Percentiles rank a stretch among this genome's conserved stretches.
Conservation (phyloP, 2,113 vertebrate genomes). For the Oreocharis arfaki region DNA sequence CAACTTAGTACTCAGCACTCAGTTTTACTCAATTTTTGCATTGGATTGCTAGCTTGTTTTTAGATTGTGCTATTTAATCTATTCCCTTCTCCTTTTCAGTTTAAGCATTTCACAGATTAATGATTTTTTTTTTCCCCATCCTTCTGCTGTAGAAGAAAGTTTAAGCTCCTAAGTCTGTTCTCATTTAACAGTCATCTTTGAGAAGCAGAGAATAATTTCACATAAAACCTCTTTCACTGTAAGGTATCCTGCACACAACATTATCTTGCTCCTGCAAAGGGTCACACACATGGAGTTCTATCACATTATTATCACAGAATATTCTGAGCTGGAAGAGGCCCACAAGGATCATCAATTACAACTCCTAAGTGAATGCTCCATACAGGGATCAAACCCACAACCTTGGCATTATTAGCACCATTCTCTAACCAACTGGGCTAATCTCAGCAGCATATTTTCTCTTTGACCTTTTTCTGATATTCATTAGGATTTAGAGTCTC, state of each 20-base stretch:
- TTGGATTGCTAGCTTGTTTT: not conserved
- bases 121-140: rapidly evolving
- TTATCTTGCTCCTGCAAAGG: not conserved
- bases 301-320: not conserved
- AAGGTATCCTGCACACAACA: not conserved
- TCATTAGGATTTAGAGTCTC: not conserved
- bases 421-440: not conserved
- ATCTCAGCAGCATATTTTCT: not conserved
- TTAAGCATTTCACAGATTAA: not conserved
- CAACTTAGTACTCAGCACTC: not conserved
- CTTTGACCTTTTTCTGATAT: not conserved
- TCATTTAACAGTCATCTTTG: not conserved
- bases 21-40: not conserved
- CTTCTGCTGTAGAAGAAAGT: not conserved
- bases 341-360: not conserved
- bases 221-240: not conserved
- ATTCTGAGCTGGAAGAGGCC: not conserved
- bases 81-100: not conserved
- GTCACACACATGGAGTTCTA: not conserved
- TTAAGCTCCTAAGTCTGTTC: not conserved
- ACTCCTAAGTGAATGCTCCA: not conserved
- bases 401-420: not conserved
- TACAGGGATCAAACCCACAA: not conserved
- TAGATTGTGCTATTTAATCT: not conserved
- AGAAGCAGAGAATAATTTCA: not conserved